Evolutionary conservation across 2,888 invertebrate genomes (phyloP).

Genomic region (Ptychoptera contaminata): DNA sequence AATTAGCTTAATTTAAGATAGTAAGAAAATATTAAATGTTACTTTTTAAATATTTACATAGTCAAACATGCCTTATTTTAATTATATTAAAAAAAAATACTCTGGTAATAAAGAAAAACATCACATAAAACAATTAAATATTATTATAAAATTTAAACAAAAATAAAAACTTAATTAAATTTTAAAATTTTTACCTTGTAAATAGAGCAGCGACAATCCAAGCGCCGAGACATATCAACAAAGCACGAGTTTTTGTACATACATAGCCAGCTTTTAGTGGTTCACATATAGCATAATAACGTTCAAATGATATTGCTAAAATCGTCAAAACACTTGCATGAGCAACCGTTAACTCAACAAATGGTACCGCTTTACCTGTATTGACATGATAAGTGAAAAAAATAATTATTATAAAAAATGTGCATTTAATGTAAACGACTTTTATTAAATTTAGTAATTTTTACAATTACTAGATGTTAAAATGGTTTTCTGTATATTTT

Average conservation of each 20-base stretch:
- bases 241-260: conserved; percentile 72
- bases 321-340: conserved; percentile 88
- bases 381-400: conserved; percentile 10
- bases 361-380: conserved; percentile 82
- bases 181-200: conserved; percentile 50
- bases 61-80: no score
- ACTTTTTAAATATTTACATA: no score
- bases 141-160: background rate
- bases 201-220: conserved; percentile 75
- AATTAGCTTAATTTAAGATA: no score
- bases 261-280: conserved; percentile 80
- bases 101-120: no score
- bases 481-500: no score
- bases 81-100: no score
- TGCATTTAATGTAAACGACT: no score
- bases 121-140: background rate
- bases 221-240: conserved; percentile 63
- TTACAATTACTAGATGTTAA: no score
- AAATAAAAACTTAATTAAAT: background rate
- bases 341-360: conserved; percentile 80
- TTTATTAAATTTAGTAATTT: no score
- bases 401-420: no score
- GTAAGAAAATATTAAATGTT: no score
- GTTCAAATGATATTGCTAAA: conserved; percentile 83
- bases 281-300: conserved; percentile 83